Base-by-base conservation (phyloP, 1,140 invertebrate species). In the Agraylea sexmaculata region DNA sequence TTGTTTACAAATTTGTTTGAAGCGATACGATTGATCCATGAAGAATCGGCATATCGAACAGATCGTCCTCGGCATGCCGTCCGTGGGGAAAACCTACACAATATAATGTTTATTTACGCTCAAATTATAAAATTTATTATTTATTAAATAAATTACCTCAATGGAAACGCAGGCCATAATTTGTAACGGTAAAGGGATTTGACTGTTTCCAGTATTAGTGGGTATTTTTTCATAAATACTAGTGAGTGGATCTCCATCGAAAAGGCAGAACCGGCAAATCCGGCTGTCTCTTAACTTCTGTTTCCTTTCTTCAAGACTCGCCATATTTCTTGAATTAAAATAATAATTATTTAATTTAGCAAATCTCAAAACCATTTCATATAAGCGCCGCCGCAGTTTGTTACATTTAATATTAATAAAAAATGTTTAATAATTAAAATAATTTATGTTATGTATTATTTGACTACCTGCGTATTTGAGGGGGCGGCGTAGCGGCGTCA, bases 101-200 rank as follows among this genome's bases (percentile, higher is more conserved):
- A 40, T 37, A 54, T 21, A 17, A 46, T 27, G 37, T 16, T 42
- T 31, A 42, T n/a, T 10, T 7, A 7, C 23, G 23, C 6, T 25
- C 23, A n/a, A 25, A n/a, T n/a, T n/a, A 7, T 6, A n/a, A 25
- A 7, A 25, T 25, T 25, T 25, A 25, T 25, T 7, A 25, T 25
- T 7, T 7, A n/a, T n/a, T 25, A n/a, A 25, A 25, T 25, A 25
- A 25, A 25, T 66, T 74, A 82, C 80, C 77, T 84, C 81, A 41
- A 83, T 75, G 30, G 77, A 70, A 43, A 78, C 70, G 52, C 77
- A 80, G 22, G 80, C 75, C 73, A 83, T 77, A 51, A 83, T 77
- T 62, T 83, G 79, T 49, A 83, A 54, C 27, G 72, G 66, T 49
- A 84, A 61, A 44, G 78, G 72, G 33, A 78, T 70, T 38, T 60